Percentiles rank a stretch among this genome's conserved stretches.
These are phyloP conservation scores for Polypterus bichir DNA, from an alignment of 2,113 vertebrate genomes.

Conservation along the genomic window DNA sequence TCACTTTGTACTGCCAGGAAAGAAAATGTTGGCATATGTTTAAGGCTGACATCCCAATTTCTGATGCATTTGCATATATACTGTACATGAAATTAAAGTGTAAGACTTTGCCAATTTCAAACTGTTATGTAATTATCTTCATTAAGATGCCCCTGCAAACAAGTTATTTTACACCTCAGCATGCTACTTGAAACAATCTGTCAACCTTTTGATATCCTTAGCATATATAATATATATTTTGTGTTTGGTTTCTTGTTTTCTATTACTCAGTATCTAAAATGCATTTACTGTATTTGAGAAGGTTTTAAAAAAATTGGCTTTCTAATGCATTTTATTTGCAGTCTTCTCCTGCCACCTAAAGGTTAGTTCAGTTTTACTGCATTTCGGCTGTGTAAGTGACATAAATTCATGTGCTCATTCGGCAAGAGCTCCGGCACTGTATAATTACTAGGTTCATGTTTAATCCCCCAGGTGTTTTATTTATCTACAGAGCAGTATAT, in stretches of 20 bases:
- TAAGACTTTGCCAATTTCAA: background rate
- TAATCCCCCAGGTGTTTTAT: constrained; percentile 57
- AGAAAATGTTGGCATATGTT: background rate
- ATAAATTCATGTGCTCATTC: constrained; percentile 26
- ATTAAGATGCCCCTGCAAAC: constrained; percentile 26
- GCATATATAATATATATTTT: background rate
- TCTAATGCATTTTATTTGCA: constrained; percentile 55
- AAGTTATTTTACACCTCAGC: constrained; percentile 38
- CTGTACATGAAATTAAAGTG: background rate
- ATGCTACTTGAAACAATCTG: constrained; percentile 18
- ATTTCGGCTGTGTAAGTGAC: constrained; percentile 23
- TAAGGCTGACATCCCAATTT: background rate
- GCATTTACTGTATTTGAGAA: constrained; percentile 17
- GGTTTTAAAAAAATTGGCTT: constrained; percentile 20
- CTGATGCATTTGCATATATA: background rate
- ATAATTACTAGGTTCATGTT: constrained; percentile 49
- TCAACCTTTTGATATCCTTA: constrained; percentile 35
- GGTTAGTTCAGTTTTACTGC: constrained; percentile 55
- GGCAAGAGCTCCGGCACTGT: constrained; percentile 22
- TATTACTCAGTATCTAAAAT: no score
- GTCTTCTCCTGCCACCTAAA: constrained; percentile 98
- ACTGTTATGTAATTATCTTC: constrained; percentile 2
- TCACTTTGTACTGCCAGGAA: no score
- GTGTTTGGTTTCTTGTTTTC: constrained; percentile 13
- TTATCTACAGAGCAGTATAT: constrained; percentile 49